Evolutionary conservation across 2,888 invertebrate species (phyloP).

Genomic region (Lomographa bimaculata): DNA sequence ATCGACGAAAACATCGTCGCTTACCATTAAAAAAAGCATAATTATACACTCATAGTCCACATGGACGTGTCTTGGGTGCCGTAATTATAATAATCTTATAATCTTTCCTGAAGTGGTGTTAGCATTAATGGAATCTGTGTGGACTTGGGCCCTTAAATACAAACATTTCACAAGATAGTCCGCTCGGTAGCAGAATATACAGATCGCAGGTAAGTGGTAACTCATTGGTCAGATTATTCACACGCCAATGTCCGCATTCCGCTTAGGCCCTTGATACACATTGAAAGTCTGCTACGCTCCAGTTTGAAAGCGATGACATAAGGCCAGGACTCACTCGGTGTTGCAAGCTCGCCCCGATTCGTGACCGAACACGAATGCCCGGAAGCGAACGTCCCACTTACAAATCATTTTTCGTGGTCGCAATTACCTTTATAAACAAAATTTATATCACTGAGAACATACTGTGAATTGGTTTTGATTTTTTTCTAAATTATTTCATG

Average conservation of each 20-base stretch:
- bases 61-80: too few species aligned
- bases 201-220: too few species aligned
- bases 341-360: constrained; percentile 57
- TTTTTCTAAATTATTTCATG: too few species aligned
- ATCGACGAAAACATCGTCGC: too few species aligned
- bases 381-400: constrained; percentile 68
- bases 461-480: too few species aligned
- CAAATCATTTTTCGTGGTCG: constrained; percentile 65
- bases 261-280: constrained; percentile 16
- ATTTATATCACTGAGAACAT: constrained; percentile 31
- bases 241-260: constrained; percentile 14
- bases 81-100: too few species aligned
- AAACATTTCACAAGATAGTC: neutral
- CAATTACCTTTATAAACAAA: constrained; percentile 45
- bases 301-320: constrained; percentile 57
- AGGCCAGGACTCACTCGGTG: constrained; percentile 48
- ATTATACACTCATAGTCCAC: too few species aligned
- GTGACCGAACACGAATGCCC: constrained; percentile 72
- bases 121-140: too few species aligned
- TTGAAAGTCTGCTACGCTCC: constrained; percentile 33
- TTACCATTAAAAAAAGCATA: too few species aligned
- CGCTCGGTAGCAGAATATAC: too few species aligned
- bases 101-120: too few species aligned
- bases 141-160: too few species aligned
- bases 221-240: constrained; percentile 21